Percentiles rank a stretch among this genome's conserved stretches.
These are phyloP conservation scores for Drosophila ananassae DNA, from an alignment of 1,140 invertebrate genomes.

Conservation along the genomic window DNA sequence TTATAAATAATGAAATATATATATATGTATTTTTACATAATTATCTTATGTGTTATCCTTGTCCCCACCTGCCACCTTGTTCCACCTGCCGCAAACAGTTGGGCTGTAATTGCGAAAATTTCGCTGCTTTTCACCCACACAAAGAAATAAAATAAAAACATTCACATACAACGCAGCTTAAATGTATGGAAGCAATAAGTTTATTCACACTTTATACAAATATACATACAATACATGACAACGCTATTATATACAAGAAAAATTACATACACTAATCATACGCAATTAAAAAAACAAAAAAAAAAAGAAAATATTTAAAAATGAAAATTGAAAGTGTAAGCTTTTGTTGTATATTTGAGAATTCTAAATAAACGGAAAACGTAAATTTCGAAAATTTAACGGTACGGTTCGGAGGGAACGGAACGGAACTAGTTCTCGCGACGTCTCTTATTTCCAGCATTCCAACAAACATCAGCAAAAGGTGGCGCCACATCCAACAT, in stretches of 20 bases:
- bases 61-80: conserved; percentile 5
- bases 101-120: conserved; percentile 41
- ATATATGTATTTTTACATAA: conserved; percentile 33
- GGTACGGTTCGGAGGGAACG: conserved; percentile 13
- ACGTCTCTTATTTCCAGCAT: conserved; percentile 33
- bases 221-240: conserved; percentile 72
- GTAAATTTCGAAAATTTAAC: conserved; percentile 43
- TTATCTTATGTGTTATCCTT: conserved; percentile 16
- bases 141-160: not conserved
- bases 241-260: conserved; percentile 58
- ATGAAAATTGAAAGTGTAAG: conserved; percentile 68
- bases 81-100: conserved; percentile 22
- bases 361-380: conserved; percentile 72
- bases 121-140: conserved; percentile 48
- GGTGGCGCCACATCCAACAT: conserved; percentile 32
- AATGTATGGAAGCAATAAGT: conserved; percentile 49
- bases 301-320: conserved; percentile 53
- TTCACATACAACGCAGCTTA: conserved; percentile 39
- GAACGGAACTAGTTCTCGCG: conserved; percentile 9
- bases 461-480: conserved; percentile 18
- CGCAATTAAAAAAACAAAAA: conserved; percentile 43
- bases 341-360: conserved; percentile 79
- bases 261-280: conserved; percentile 72
- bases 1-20: conserved; percentile 38
- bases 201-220: conserved; percentile 64